Conservation (phyloP, 2,113 vertebrate genomes). For the Tragelaphus buxtoni region DNA sequence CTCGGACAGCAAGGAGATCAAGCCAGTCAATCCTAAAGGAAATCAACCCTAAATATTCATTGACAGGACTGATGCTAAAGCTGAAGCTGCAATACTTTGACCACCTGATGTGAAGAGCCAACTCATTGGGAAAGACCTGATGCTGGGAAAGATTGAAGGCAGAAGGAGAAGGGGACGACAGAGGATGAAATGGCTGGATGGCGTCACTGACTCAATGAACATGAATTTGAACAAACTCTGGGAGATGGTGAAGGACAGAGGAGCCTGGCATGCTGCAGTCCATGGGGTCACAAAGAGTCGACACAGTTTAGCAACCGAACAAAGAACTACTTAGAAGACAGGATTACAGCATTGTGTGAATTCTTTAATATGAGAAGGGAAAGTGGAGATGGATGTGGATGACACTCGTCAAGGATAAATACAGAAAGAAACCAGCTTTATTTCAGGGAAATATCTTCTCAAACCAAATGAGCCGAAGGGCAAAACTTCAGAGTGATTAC, state of each 20-base stretch:
- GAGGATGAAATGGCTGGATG: not conserved
- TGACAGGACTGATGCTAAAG: not conserved
- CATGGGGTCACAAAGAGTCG: not conserved
- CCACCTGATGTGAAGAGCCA: fast-evolving
- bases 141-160: not conserved
- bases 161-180: not conserved
- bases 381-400: not conserved
- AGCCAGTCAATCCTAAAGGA: not conserved
- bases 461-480: not conserved
- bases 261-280: not conserved
- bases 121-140: not conserved
- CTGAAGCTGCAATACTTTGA: not conserved
- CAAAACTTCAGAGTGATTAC: not conserved
- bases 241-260: not conserved
- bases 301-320: not conserved
- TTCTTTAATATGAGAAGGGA: not conserved
- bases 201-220: not conserved
- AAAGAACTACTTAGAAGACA: not conserved
- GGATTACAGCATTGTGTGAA: no score
- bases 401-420: not conserved
- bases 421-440: not conserved
- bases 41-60: not conserved
- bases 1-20: not conserved
- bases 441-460: constrained; percentile 18
- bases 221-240: not conserved